phyloP scores from a whole-genome alignment of 1,140 invertebrate species.

The Drosophila burlai region DNA sequence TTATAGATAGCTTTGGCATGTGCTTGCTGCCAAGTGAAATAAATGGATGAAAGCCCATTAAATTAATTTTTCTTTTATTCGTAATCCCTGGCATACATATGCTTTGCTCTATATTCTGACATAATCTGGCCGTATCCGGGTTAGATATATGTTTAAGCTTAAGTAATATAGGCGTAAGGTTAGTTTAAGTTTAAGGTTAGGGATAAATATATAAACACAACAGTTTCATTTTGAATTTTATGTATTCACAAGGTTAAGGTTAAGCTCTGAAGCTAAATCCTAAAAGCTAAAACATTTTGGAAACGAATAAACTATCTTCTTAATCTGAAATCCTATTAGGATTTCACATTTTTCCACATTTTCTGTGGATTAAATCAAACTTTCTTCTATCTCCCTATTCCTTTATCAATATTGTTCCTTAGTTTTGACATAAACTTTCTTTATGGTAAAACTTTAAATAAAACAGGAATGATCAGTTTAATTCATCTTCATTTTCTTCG shows the following conservation, averaged over 20 bases:
- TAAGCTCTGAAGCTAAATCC: no score
- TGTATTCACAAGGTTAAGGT: neutral
- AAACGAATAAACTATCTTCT: neutral
- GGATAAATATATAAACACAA: neutral
- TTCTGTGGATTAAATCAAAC: no score
- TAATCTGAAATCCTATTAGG: no score
- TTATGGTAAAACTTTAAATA: neutral
- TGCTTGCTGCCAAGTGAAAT: slow-evolving; percentile 33
- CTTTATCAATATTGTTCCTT: neutral
- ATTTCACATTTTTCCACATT: no score
- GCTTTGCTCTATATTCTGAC: slow-evolving; percentile 28
- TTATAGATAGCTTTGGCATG: slow-evolving; percentile 11
- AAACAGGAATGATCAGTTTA: neutral
- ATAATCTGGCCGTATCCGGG: slow-evolving; percentile 33
- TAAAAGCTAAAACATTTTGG: neutral
- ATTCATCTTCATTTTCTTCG: neutral
- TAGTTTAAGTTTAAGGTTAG: neutral
- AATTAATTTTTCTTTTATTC: slow-evolving; percentile 58
- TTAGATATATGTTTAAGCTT: slow-evolving; percentile 23
- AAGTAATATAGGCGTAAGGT: no score
- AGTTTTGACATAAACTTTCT: neutral
- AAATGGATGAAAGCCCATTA: slow-evolving; percentile 53
- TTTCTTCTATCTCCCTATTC: neutral
- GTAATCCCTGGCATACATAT: slow-evolving; percentile 13
- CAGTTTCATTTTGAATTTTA: neutral